Base-by-base conservation (phyloP, 2,888 invertebrate species). In the Chrysotoxum bicinctum region DNA sequence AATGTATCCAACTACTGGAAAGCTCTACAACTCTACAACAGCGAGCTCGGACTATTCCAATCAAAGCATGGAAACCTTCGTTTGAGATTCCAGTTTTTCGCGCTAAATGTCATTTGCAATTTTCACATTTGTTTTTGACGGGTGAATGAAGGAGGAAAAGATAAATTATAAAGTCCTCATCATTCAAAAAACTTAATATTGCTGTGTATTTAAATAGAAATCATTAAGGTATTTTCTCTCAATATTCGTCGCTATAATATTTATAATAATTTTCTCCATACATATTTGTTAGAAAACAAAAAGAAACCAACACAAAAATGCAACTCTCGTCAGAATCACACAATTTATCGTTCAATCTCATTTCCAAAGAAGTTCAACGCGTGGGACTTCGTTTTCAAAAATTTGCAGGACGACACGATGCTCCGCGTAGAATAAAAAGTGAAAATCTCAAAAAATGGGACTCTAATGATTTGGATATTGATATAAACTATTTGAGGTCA, bases 401-500 rank as follows among this genome's bases (percentile, higher is more conserved):
- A 68, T 85, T 77, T 54, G 78, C 78, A 14, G 78, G 83, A 26
- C 68, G 64, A 45, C 73, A 73, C 62, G 69, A 78, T 62, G 48
- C 48, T 37, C 78, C 78, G 14, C 45, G 58, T 16, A 64, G 78
- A 74, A 62, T 73, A 21, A 73, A 69, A 37, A 74, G 76, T 50
- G 89, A 90, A 89, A 89, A 89, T 6, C 88, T 89, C 14, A 90
- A 91, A 58, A 90, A 91, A 83, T 88, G 90, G 86, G 92, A 86
- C 56, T 90, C 89, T 35, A 93, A 93, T 87, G 92, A 93, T 73
- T 93, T 94, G 88, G 94, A 96, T 86, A 96, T 96, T 88, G 96
- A 98, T 92, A 94, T 97, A 9, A 94, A 95, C 76, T 97, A 97
- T 91, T 93, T 99, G 85, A 94, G 96, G 87, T 97, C 97, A 81